Evolutionary conservation across 2,113 vertebrate species (phyloP).

Genomic region (Brachyistius frenatus): DNA sequence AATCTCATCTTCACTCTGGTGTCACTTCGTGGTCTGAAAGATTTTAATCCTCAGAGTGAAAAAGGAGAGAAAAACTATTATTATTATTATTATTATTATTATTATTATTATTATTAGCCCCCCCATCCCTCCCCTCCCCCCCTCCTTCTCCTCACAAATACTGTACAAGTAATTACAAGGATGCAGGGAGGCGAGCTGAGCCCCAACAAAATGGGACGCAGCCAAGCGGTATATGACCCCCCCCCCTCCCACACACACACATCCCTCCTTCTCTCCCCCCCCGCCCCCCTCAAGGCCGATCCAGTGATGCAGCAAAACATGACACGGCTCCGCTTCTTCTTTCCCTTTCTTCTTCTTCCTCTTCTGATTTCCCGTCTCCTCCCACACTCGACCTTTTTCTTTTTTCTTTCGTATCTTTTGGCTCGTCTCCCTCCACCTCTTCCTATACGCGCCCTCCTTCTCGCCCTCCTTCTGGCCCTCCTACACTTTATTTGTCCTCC

Average conservation of each 20-base stretch:
- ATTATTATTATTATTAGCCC: too few species aligned
- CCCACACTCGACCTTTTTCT: too few species aligned
- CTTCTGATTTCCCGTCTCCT: too few species aligned
- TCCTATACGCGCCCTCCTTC: slow-evolving; percentile 3
- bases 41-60: too few species aligned
- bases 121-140: too few species aligned
- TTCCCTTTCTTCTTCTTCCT: background rate
- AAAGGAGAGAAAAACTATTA: too few species aligned
- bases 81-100: too few species aligned
- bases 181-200: slow-evolving; percentile 54
- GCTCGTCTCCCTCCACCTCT: slow-evolving; percentile 45
- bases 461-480: background rate
- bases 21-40: too few species aligned
- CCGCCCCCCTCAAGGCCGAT: slow-evolving; percentile 53
- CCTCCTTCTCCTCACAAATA: slow-evolving; percentile 63
- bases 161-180: slow-evolving; percentile 67
- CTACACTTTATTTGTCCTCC: background rate
- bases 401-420: too few species aligned
- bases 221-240: slow-evolving; percentile 63
- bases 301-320: slow-evolving; percentile 70
- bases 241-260: too few species aligned
- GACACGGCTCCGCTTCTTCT: slow-evolving; percentile 47
- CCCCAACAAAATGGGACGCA: slow-evolving; percentile 55
- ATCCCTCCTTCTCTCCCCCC: too few species aligned
- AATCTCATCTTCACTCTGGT: slow-evolving; percentile 52